Base-by-base conservation (phyloP, 2,888 invertebrate species). In the Zaprionus lineosus region DNA sequence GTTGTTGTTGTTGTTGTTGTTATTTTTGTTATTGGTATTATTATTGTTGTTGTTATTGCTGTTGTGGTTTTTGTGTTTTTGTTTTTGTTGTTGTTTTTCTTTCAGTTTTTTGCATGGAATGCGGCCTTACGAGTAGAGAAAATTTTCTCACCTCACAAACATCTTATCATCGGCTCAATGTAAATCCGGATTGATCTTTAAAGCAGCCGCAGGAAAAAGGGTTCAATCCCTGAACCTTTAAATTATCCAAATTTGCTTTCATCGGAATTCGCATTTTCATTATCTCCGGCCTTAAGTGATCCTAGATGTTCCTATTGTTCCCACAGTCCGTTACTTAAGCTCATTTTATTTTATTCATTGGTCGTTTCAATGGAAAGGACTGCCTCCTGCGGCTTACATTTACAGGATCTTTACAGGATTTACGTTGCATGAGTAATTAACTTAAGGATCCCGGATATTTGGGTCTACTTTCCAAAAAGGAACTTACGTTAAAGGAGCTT, bases 61-160 rank as follows among this genome's bases (percentile, higher is more conserved):
- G 9, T 41, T 46, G 15, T 9, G n/a, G n/a, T n/a, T n/a, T n/a
- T 37, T 12, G 6, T 39, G 50, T 6, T 52, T 47, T 9, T 26
- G 50, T 21, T 9, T 36, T 16, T 34, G 24, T 24, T 29, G 19
- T 15, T n/a, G n/a, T n/a, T n/a, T n/a, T n/a, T n/a, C n/a, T n/a
- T n/a, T n/a, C n/a, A n/a, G n/a, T n/a, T 50, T 46, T 67, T 65
- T 60, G 82, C 62, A 61, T 84, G 85, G 86, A 82, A 86, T 86
- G 81, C 59, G 71, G 86, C 84, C 78, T 68, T 66, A 68, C 81
- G 82, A 74, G 86, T 84, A 77, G 79, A 74, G 81, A 83, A 85
- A 81, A 81, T 85, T 75, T 84, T 76, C 78, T 73, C 84, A 84
- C 87, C 84, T 84, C 63, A 43, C 60, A 66, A 57, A 37, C 57